These are phyloP conservation scores for Drosophila burlai DNA, from an alignment of 1,140 invertebrate genomes.

Conservation along the genomic window DNA sequence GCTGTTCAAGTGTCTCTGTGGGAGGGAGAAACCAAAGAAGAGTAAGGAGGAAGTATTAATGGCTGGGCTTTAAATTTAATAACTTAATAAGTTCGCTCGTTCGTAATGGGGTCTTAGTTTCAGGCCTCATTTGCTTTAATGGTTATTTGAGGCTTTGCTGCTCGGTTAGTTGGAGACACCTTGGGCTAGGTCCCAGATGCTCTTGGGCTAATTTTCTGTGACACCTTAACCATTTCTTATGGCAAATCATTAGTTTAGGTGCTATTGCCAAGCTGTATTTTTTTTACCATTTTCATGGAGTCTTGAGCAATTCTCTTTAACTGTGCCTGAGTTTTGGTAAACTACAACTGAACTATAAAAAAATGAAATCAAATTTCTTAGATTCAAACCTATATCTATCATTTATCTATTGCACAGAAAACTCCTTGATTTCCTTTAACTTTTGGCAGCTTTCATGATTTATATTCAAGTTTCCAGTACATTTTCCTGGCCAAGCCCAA, in stretches of 20 bases:
- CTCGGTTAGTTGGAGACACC: slow-evolving; percentile 39
- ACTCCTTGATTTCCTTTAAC: not conserved
- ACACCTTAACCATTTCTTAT: slow-evolving; percentile 27
- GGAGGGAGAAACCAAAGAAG: slow-evolving; percentile 2
- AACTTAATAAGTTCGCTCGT: slow-evolving; percentile 54
- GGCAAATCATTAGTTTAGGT: slow-evolving; percentile 3
- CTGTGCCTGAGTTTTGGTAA: not conserved
- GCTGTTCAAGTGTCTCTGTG: slow-evolving; percentile 66
- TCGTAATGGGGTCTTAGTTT: slow-evolving; percentile 38
- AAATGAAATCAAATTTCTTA: not conserved
- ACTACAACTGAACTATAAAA: not conserved
- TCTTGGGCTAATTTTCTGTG: slow-evolving; percentile 36
- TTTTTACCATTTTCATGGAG: not conserved
- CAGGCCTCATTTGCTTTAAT: slow-evolving; percentile 69
- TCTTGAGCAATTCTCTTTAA: slow-evolving; percentile 1
- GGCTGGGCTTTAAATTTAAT: slow-evolving; percentile 44
- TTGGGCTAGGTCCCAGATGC: slow-evolving; percentile 2
- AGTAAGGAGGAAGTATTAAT: slow-evolving; percentile 36
- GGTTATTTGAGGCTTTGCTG: slow-evolving; percentile 19
- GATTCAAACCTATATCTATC: not conserved
- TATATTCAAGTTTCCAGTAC: not conserved
- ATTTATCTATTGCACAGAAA: not conserved
- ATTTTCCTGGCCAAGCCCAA: slow-evolving; percentile 29
- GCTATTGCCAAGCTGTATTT: not conserved
- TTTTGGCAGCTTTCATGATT: not conserved